Base-by-base conservation (phyloP, 1,140 invertebrate species). In the Brachionus sp. region DNA sequence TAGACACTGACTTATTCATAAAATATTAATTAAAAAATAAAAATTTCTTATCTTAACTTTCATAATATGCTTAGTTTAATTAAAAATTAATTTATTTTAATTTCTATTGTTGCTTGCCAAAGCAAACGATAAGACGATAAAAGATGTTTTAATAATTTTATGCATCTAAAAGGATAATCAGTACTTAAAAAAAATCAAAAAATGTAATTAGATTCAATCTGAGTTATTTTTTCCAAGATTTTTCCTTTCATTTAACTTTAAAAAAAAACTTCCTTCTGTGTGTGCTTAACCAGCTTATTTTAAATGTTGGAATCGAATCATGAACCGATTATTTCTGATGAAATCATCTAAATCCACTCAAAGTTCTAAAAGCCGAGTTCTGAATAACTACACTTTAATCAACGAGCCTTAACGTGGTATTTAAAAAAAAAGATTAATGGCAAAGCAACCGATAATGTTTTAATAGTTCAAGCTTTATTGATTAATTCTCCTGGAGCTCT, bases 71-170 rank as follows among this genome's bases (percentile, higher is more conserved):
- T 57, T 57, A 57, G 50, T 19, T 57, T 57, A 57, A 57, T 57
- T 57, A 57, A 57, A 57, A 57, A 57, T 57, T 57, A 19, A 57
- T 57, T 57, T 57, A 57, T 57, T 57, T 57, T 19, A 57, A 57
- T 57, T 19, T 57, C 50, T 57, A 7, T 7, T 57, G 19, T 23
- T 57, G 50, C 16, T 57, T 57, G 19, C 50, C 19, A 57, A 53
- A 25, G 50, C 50, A 53, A 53, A 46, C n/a, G 4, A 46, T n/a
- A 50, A 50, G 44, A 50, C 50, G n/a, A 19, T 57, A 57, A 57
- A 16, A 57, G 9, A 0, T 57, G 16, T 57, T 25, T 57, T 19
- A 53, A 53, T 53, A 5, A n/a, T 29, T 29, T 29, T 29, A 29
- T 57, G 19, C 16, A 57, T 57, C 50, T 57, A 2, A 57, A 19